Percentiles rank a stretch among this genome's conserved stretches.
phyloP scores from a whole-genome alignment of 1,140 invertebrate species.

The Papilio polyxenes region DNA sequence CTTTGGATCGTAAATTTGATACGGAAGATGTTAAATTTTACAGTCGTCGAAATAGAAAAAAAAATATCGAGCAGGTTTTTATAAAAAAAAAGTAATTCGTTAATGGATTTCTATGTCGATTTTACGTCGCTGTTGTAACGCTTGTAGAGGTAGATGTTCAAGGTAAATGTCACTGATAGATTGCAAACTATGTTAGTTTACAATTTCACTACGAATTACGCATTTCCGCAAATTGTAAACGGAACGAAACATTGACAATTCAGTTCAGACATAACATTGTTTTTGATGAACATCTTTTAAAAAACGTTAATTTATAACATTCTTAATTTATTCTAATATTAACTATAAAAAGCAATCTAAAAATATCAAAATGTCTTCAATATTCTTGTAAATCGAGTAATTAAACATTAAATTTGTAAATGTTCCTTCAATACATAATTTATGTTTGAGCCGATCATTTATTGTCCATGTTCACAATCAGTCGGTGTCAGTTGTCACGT shows the following conservation, averaged over 20 bases:
- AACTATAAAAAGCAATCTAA: too few relatives aligned
- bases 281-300: too few relatives aligned
- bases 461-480: background rate
- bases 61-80: conserved; percentile 3
- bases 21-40: conserved; percentile 15
- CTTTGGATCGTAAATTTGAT: background rate
- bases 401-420: too few relatives aligned
- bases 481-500: background rate
- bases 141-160: background rate
- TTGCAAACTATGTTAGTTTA: background rate
- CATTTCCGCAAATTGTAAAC: background rate
- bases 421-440: too few relatives aligned
- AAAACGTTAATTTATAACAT: too few relatives aligned
- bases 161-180: conserved; percentile 17
- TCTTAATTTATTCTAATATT: too few relatives aligned
- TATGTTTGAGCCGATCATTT: background rate
- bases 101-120: conserved; percentile 9
- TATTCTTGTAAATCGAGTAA: too few relatives aligned
- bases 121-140: conserved; percentile 1
- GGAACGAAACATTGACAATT: background rate
- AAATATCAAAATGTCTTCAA: too few relatives aligned
- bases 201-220: background rate
- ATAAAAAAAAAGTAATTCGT: conserved; percentile 19
- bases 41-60: background rate
- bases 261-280: too few relatives aligned